A percentile compares a stretch with the other conserved stretches of the same genome.
phyloP scores from a whole-genome alignment of 2,113 vertebrate species.

The Platysteira castanea region DNA sequence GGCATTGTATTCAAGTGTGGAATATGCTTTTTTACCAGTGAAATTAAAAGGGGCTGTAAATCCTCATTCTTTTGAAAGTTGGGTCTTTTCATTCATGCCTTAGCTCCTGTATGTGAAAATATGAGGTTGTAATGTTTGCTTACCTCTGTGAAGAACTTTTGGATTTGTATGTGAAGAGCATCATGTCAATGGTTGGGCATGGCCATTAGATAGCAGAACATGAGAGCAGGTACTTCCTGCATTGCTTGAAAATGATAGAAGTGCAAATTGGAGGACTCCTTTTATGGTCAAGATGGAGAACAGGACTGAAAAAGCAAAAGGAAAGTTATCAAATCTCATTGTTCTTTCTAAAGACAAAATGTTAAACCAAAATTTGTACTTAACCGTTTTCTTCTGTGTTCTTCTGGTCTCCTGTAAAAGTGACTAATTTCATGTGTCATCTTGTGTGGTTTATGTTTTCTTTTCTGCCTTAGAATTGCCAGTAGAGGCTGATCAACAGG shows the following conservation, averaged over 20 bases:
- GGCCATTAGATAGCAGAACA: not conserved
- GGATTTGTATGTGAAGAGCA: not conserved
- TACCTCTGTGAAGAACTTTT: not conserved
- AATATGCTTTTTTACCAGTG: not conserved
- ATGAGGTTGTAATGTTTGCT: not conserved
- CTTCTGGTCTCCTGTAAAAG: not conserved
- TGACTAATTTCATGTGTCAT: not conserved
- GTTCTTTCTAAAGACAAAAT: not conserved
- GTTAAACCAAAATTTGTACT: not conserved
- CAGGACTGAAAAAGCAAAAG: not conserved
- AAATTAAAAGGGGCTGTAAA: not conserved
- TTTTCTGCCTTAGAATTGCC: slow-evolving; percentile 32
- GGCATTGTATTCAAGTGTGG: not conserved
- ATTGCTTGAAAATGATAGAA: not conserved
- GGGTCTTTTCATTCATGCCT: not conserved
- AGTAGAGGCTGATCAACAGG: slow-evolving; percentile 39
- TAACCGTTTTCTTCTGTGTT: not conserved
- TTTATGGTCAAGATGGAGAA: not conserved
- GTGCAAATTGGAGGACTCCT: not conserved
- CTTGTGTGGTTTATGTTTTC: not conserved
- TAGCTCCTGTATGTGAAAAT: not conserved
- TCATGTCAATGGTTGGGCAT: not conserved
- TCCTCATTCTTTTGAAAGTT: not conserved
- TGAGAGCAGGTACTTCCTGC: not conserved
- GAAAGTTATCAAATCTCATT: not conserved